Conservation (phyloP, 2,113 vertebrate species). For the Casuarius casuarius region DNA sequence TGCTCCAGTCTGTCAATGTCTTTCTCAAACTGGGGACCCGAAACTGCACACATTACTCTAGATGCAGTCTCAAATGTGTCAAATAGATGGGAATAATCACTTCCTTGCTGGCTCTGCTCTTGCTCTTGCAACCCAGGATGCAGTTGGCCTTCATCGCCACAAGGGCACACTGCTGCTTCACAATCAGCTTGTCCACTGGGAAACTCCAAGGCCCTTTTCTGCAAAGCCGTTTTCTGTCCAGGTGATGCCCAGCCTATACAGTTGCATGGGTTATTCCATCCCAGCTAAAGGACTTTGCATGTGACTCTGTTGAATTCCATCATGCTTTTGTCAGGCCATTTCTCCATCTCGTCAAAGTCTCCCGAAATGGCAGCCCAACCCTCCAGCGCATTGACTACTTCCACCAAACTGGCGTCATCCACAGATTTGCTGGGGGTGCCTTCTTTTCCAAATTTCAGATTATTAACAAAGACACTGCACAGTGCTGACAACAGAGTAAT, state of each 20-base stretch:
- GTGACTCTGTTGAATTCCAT: not conserved
- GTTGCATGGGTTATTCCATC: not conserved
- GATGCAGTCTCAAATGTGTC: not conserved
- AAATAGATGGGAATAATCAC: not conserved
- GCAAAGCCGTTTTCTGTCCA: not conserved
- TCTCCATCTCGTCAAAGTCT: not conserved
- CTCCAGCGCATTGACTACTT: not conserved
- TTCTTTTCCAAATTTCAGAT: not conserved
- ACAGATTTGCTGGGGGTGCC: not conserved
- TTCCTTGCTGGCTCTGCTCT: not conserved
- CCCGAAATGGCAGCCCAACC: not conserved
- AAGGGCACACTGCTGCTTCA: not conserved
- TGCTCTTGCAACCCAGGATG: not conserved
- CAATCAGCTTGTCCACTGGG: not conserved
- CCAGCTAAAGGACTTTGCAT: not conserved
- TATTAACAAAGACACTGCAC: not conserved
- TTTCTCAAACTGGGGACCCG: not conserved
- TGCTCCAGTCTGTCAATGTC: no score
- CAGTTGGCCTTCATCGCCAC: not conserved
- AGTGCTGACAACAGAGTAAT: rapidly evolving
- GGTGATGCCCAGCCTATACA: not conserved
- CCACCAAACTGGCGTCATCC: not conserved
- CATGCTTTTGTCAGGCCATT: not conserved
- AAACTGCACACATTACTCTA: not conserved
- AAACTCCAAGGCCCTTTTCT: not conserved